Conservation (phyloP, 2,113 vertebrate genomes). For the Silurus asotus region DNA sequence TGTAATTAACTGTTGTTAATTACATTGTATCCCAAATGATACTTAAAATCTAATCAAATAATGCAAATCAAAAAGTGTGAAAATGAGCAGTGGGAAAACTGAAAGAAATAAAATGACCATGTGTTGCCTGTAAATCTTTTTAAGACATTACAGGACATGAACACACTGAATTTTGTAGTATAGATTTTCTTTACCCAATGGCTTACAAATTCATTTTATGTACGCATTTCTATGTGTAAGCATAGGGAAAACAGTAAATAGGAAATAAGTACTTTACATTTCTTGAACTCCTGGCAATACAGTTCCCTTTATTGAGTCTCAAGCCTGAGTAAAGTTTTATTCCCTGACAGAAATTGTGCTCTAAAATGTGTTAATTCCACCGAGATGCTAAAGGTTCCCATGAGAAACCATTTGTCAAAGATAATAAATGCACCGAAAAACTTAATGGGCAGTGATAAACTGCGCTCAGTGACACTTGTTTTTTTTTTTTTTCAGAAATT, state of each 20-base stretch:
- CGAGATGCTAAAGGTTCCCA: constrained; percentile 35
- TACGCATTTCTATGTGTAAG: neutral
- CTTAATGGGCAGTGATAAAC: constrained; percentile 41
- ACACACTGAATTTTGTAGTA: neutral
- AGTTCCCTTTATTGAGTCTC: neutral
- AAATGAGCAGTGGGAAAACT: neutral
- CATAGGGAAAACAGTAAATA: neutral
- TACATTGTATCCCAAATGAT: neutral
- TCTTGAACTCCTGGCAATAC: neutral
- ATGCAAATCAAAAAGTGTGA: neutral
- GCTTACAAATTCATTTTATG: neutral
- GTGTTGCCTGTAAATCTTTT: neutral
- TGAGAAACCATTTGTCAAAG: constrained; percentile 48
- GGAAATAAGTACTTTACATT: neutral
- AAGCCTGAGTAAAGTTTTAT: constrained; percentile 20
- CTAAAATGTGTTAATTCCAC: constrained; percentile 31
- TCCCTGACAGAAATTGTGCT: constrained; percentile 38
- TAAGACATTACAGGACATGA: neutral
- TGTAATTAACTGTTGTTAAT: neutral
- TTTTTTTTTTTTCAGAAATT: constrained; percentile 25
- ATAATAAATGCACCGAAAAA: constrained; percentile 48
- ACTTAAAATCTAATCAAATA: neutral
- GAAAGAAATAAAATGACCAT: neutral
- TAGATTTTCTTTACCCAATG: neutral
- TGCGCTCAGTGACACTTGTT: constrained; percentile 21